Evolutionary conservation across 2,888 invertebrate species (phyloP).

Genomic region (Opisthograptis luteolata): DNA sequence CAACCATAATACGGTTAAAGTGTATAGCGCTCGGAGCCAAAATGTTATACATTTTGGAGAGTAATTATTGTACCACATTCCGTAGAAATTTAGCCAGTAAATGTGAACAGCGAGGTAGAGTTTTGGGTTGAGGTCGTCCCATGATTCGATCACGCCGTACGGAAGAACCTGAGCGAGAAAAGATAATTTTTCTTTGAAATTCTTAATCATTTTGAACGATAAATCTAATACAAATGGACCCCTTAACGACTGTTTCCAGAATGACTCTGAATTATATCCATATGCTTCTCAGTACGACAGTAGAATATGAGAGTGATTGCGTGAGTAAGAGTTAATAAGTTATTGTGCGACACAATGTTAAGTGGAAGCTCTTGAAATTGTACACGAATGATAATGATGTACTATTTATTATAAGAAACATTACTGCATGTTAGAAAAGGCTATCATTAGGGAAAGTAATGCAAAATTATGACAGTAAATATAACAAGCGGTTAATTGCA

Average conservation of each 20-base stretch:
- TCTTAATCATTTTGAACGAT: constrained; percentile 43
- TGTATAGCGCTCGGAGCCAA: constrained; percentile 70
- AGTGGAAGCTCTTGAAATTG: constrained; percentile 46
- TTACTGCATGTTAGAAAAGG: no score
- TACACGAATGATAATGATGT: no score
- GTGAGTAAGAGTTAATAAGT: constrained; percentile 66
- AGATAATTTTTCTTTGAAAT: constrained; percentile 54
- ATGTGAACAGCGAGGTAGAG: constrained; percentile 76
- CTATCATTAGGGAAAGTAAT: no score
- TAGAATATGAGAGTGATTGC: constrained; percentile 51
- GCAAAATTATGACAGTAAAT: no score
- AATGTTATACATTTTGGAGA: constrained; percentile 56
- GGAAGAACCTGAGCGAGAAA: constrained; percentile 59
- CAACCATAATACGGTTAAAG: constrained; percentile 67
- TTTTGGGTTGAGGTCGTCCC: constrained; percentile 72
- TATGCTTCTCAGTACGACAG: constrained; percentile 42
- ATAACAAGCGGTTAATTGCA: no score
- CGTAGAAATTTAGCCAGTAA: constrained; percentile 80
- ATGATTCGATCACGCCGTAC: constrained; percentile 68
- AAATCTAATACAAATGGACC: constrained; percentile 41
- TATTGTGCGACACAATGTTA: constrained; percentile 61
- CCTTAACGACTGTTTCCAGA: constrained; percentile 57
- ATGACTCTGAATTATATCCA: constrained; percentile 58
- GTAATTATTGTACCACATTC: constrained; percentile 75
- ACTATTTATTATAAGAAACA: no score